Conservation (phyloP, 2,113 vertebrate species). For the Camelus dromedarius region DNA sequence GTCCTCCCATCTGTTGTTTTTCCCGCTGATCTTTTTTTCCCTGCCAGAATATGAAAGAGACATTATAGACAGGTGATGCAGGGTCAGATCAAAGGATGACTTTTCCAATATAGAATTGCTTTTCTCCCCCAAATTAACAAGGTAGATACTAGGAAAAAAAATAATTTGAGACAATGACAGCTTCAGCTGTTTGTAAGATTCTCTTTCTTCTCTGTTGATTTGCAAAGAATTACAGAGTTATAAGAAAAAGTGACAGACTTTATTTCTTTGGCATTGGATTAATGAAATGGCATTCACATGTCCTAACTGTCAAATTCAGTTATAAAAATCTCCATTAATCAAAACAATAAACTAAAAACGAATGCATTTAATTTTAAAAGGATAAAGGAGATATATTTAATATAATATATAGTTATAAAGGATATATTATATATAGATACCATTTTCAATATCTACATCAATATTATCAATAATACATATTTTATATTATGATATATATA, state of each 20-base stretch:
- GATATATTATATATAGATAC: not conserved
- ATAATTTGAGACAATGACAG: not conserved
- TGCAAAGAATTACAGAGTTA: not conserved
- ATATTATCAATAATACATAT: not conserved
- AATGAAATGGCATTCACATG: not conserved
- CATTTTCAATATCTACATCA: not conserved
- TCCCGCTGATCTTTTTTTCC: not conserved
- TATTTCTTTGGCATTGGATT: conserved; percentile 14
- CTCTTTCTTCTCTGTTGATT: conserved; percentile 3
- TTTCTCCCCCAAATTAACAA: conserved; percentile 24
- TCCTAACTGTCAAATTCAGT: not conserved
- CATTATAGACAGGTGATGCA: not conserved
- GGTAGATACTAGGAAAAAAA: not conserved
- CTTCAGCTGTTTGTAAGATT: not conserved
- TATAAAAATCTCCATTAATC: not conserved
- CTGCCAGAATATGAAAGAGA: not conserved
- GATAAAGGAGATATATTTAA: not conserved
- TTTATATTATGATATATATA: not conserved
- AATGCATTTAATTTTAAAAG: conserved; percentile 15
- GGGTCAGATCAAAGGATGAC: conserved; percentile 34
- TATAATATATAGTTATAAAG: not conserved
- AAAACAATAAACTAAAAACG: conserved; percentile 26
- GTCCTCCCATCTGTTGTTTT: conserved; percentile 52
- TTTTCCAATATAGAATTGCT: conserved; percentile 18
- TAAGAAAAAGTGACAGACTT: not conserved